Percentiles rank a stretch among this genome's conserved stretches.
Evolutionary conservation across 2,888 invertebrate genomes (phyloP).

Genomic region (Ophion costatus): DNA sequence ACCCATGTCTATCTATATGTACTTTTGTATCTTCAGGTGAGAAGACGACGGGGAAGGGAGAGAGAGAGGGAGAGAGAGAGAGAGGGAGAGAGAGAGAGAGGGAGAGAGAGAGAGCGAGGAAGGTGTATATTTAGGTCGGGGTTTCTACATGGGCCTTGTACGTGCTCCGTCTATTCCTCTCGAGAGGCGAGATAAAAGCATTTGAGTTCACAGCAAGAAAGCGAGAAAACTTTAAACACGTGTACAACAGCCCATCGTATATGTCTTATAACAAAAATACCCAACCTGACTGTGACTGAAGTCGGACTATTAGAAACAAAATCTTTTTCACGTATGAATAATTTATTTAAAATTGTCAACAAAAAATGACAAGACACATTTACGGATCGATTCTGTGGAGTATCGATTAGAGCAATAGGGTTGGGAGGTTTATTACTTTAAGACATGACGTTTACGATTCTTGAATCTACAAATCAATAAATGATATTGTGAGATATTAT

Average conservation of each 20-base stretch:
- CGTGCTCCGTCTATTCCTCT: slow-evolving; percentile 41
- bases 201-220: slow-evolving; percentile 43
- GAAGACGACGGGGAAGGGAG: slow-evolving; percentile 34
- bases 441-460: too few species aligned
- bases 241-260: slow-evolving; percentile 22
- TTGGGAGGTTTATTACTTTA: too few species aligned
- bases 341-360: not conserved
- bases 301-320: not conserved
- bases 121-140: slow-evolving; percentile 13
- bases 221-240: slow-evolving; percentile 15
- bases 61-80: slow-evolving; percentile 11
- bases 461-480: too few species aligned
- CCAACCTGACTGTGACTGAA: not conserved
- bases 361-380: too few species aligned
- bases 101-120: slow-evolving; percentile 11
- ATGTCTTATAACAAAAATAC: not conserved
- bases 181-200: slow-evolving; percentile 54
- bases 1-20: not conserved
- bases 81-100: slow-evolving; percentile 19
- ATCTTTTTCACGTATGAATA: not conserved
- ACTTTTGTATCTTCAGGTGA: slow-evolving; percentile 36
- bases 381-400: too few species aligned
- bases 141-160: slow-evolving; percentile 39
- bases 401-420: too few species aligned
- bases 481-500: too few species aligned